Evolutionary conservation across 2,113 vertebrate genomes (phyloP).

Genomic region (Arenaria interpres): DNA sequence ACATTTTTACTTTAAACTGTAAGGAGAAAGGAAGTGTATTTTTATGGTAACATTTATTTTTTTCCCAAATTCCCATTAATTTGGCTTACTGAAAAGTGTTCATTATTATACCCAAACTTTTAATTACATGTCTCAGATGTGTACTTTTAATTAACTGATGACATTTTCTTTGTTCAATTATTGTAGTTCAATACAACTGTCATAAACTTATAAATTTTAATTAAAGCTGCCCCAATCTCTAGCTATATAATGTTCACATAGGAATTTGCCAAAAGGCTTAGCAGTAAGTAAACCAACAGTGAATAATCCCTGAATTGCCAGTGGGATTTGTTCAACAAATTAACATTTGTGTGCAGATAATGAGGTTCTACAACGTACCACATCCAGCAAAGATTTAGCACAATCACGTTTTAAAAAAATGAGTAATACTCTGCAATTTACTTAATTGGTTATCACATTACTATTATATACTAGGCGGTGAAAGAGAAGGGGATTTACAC

Average conservation of each 20-base stretch:
- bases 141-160: constrained; percentile 79
- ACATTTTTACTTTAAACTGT: not conserved
- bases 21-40: not conserved
- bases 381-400: constrained; percentile 55
- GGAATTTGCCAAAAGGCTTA: constrained; percentile 78
- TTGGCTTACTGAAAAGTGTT: constrained; percentile 48
- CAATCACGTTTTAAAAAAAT: constrained; percentile 50
- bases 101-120: constrained; percentile 67
- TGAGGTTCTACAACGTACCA: constrained; percentile 66
- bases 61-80: constrained; percentile 50
- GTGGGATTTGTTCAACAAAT: constrained; percentile 78
- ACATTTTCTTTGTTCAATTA: constrained; percentile 77
- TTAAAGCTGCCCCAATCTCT: constrained; percentile 72
- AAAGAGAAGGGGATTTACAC: constrained; percentile 15
- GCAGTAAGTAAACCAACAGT: constrained; percentile 75
- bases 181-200: constrained; percentile 75
- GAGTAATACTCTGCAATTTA: constrained; percentile 58
- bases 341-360: constrained; percentile 78
- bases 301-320: constrained; percentile 72
- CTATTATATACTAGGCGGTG: constrained; percentile 4
- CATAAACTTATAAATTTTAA: constrained; percentile 81
- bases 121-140: constrained; percentile 74
- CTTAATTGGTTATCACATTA: constrained; percentile 58
- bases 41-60: not conserved
- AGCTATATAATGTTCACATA: constrained; percentile 63